A percentile compares a stretch with the other conserved stretches of the same genome.
Evolutionary conservation across 2,888 invertebrate genomes (phyloP).

Genomic region (Pheosia tremula): DNA sequence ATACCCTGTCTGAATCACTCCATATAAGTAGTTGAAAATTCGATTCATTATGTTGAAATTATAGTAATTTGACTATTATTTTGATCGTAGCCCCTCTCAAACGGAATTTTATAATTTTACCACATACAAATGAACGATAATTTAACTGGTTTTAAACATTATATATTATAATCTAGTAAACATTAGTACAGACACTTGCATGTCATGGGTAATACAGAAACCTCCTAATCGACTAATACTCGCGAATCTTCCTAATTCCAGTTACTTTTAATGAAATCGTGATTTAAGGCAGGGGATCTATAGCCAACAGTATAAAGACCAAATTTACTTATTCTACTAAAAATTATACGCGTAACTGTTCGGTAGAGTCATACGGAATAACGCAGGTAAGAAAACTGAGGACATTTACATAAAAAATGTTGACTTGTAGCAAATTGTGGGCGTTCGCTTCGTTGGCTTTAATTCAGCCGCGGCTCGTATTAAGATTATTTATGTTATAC

Average conservation of each 20-base stretch:
- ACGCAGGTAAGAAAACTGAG: constrained; percentile 39
- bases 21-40: background rate
- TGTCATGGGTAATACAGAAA: too few relatives aligned
- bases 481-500: constrained; percentile 58
- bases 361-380: constrained; percentile 22
- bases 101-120: background rate
- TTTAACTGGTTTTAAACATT: too few relatives aligned
- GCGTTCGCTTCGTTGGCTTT: constrained; percentile 54
- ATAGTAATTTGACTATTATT: constrained; percentile 2
- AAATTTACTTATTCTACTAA: background rate
- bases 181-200: too few relatives aligned
- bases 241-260: too few relatives aligned
- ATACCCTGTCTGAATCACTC: too few relatives aligned
- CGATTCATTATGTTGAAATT: constrained; percentile 5
- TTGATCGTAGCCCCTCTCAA: background rate
- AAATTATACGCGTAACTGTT: constrained; percentile 18
- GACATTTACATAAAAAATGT: constrained; percentile 60
- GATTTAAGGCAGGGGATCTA: background rate
- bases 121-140: too few relatives aligned
- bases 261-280: background rate
- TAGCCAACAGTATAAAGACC: background rate
- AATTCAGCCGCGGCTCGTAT: constrained; percentile 54
- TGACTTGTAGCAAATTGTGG: constrained; percentile 62
- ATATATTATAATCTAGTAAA: too few relatives aligned
- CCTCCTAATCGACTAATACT: too few relatives aligned